Conservation (phyloP, 2,113 vertebrate genomes). For the Heteronetta atricapilla region DNA sequence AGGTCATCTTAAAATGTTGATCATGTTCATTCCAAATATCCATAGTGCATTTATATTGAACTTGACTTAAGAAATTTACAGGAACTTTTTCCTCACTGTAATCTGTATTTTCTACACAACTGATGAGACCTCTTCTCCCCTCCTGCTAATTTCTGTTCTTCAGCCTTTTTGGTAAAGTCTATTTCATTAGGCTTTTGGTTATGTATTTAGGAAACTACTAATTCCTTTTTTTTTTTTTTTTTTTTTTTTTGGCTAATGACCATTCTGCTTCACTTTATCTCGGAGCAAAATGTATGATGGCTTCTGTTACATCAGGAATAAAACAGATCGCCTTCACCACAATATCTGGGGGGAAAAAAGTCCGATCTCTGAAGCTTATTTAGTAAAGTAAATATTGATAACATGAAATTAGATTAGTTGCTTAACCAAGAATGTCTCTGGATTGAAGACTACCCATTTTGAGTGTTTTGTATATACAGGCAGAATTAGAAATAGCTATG, state of each 20-base stretch:
- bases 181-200: neutral
- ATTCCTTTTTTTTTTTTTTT: conserved; percentile 17
- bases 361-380: neutral
- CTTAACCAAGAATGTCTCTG: neutral
- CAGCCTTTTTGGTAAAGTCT: neutral
- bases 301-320: neutral
- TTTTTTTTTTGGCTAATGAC: neutral
- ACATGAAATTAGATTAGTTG: neutral
- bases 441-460: neutral
- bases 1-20: neutral
- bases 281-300: neutral
- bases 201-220: neutral
- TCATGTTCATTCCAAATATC: neutral
- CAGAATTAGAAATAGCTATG: neutral
- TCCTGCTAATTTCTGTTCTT: neutral
- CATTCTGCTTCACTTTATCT: neutral
- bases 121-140: neutral
- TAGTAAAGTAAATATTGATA: neutral
- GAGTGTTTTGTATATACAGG: neutral
- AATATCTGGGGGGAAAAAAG: neutral
- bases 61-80: neutral
- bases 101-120: neutral
- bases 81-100: neutral
- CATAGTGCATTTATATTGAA: neutral
- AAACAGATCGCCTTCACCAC: neutral